A percentile compares a stretch with the other conserved stretches of the same genome.
These are phyloP conservation scores for Drosophila willistoni DNA, from an alignment of 1,140 invertebrate genomes.

Conservation along the genomic window DNA sequence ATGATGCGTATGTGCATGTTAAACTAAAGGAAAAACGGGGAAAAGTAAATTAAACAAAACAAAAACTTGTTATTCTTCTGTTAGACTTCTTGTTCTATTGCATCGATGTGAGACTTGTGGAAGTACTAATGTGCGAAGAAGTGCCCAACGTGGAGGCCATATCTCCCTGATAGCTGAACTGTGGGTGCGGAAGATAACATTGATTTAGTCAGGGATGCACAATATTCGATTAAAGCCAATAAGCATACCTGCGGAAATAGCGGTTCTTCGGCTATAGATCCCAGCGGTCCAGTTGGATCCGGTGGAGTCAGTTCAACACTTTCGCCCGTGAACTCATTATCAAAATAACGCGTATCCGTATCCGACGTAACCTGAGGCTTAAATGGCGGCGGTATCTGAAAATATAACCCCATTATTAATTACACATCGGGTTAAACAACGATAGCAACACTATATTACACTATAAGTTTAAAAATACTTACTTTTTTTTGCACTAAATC, in stretches of 20 bases:
- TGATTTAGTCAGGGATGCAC: not conserved
- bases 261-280: conserved; percentile 87
- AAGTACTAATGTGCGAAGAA: conserved; percentile 83
- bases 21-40: conserved; percentile 12
- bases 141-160: conserved; percentile 84
- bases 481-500: conserved; percentile 94
- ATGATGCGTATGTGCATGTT: conserved; percentile 58
- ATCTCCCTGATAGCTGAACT: conserved; percentile 87
- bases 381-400: conserved; percentile 93
- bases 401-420: conserved; percentile 15
- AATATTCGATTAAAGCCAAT: not conserved
- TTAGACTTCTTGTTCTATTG: conserved; percentile 75
- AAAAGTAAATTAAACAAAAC: conserved; percentile 23
- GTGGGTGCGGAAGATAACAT: conserved; percentile 43
- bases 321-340: conserved; percentile 99
- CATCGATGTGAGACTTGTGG: conserved; percentile 82
- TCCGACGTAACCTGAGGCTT: conserved; percentile 98
- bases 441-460: no score
- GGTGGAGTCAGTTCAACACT: conserved; percentile 97
- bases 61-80: conserved; percentile 32
- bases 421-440: no score
- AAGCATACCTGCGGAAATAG: conserved; percentile 85
- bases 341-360: conserved; percentile 98
- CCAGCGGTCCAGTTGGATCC: conserved; percentile 86
- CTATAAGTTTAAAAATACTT: not conserved